phyloP scores from a whole-genome alignment of 2,888 invertebrate species.

The Zygogramma bicolorata region DNA sequence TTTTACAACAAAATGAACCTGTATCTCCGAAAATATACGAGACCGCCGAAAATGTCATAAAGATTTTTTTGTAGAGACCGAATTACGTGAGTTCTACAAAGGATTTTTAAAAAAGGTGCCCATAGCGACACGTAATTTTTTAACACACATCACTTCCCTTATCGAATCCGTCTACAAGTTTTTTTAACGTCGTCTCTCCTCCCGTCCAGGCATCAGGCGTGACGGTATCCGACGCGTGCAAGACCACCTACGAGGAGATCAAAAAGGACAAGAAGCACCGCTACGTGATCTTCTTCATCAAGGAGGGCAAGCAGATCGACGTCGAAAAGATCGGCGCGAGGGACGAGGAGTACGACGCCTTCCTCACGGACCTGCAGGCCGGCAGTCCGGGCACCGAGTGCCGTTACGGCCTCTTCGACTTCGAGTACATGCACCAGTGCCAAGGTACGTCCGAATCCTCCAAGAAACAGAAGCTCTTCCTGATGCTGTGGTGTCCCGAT shows the following conservation, averaged over 20 bases:
- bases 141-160: neutral
- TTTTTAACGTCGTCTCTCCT: neutral
- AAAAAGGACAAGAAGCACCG: slow-evolving; percentile 98
- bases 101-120: too few species aligned
- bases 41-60: too few species aligned
- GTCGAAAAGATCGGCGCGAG: slow-evolving; percentile 92
- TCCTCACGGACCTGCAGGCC: slow-evolving; percentile 92
- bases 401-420: slow-evolving; percentile 98
- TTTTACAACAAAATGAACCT: too few species aligned
- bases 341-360: slow-evolving; percentile 93
- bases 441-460: slow-evolving; percentile 97
- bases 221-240: slow-evolving; percentile 94
- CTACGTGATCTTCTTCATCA: slow-evolving; percentile 96
- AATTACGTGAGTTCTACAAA: too few species aligned
- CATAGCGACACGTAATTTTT: too few species aligned
- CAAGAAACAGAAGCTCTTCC: slow-evolving; percentile 97
- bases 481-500: slow-evolving; percentile 99
- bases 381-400: slow-evolving; percentile 91
- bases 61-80: too few species aligned
- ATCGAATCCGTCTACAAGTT: too few species aligned
- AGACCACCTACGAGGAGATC: slow-evolving; percentile 95
- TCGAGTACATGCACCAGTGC: slow-evolving; percentile 97
- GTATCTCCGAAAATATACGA: too few species aligned
- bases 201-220: slow-evolving; percentile 91
- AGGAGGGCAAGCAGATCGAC: slow-evolving; percentile 95